These are phyloP conservation scores for Petrophora chlorosata DNA, from an alignment of 2,888 invertebrate genomes.

Conservation along the genomic window DNA sequence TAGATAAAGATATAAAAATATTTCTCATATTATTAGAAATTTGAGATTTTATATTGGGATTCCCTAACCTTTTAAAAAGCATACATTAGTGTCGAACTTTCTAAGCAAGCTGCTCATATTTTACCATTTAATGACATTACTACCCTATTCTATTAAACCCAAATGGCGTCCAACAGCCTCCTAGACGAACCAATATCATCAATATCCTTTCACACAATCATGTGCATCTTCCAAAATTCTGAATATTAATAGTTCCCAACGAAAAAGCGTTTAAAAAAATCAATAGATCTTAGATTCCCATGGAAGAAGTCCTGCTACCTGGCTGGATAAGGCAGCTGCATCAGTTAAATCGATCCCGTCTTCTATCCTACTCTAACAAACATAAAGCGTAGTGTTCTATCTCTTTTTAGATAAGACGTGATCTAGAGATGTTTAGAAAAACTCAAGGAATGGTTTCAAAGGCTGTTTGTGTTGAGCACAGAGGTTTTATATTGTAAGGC, in stretches of 20 bases:
- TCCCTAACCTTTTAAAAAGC: too few relatives aligned
- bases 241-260: constrained; percentile 36
- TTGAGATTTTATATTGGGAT: too few relatives aligned
- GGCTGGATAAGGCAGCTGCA: constrained; percentile 68
- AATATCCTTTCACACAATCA: too few relatives aligned
- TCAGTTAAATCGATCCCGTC: constrained; percentile 65
- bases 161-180: not conserved
- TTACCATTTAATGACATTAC: not conserved
- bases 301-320: constrained; percentile 66
- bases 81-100: too few relatives aligned
- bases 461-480: constrained; percentile 10
- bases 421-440: constrained; percentile 40
- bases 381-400: constrained; percentile 36
- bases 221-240: constrained; percentile 21
- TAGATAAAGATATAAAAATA: too few relatives aligned
- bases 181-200: not conserved
- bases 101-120: not conserved
- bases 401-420: constrained; percentile 56
- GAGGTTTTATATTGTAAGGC: constrained; percentile 12
- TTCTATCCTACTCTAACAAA: constrained; percentile 48
- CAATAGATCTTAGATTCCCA: constrained; percentile 61
- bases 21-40: too few relatives aligned
- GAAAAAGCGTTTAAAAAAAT: constrained; percentile 52
- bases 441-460: constrained; percentile 20
- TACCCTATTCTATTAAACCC: constrained; percentile 7